Evolutionary conservation across 1,140 invertebrate species (phyloP).

Genomic region (Drosophila prosaltans): DNA sequence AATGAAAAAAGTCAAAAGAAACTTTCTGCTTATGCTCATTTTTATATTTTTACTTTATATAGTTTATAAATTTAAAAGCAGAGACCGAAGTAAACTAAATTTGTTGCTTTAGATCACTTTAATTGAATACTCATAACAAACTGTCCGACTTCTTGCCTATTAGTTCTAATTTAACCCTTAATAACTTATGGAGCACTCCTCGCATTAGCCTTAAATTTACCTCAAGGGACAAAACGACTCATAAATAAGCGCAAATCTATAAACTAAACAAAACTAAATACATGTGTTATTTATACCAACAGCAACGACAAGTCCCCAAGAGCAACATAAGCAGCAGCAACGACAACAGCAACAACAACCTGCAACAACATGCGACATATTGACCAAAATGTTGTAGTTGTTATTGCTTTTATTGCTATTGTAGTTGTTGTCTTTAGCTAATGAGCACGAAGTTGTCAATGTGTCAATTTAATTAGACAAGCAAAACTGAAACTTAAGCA

Average conservation of each 20-base stretch:
- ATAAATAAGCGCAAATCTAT: slow-evolving; percentile 81
- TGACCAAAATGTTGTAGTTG: slow-evolving; percentile 37
- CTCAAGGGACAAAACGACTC: slow-evolving; percentile 44
- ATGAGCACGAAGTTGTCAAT: slow-evolving; percentile 81
- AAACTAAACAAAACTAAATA: slow-evolving; percentile 78
- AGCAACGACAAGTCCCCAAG: slow-evolving; percentile 22
- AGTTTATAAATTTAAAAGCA: too few relatives aligned
- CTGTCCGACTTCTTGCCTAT: too few relatives aligned
- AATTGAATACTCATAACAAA: too few relatives aligned
- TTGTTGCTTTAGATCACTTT: too few relatives aligned
- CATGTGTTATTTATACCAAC: slow-evolving; percentile 53
- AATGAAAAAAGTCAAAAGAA: too few relatives aligned
- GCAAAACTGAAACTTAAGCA: slow-evolving; percentile 52
- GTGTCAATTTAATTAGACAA: slow-evolving; percentile 83
- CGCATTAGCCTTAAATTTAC: not conserved
- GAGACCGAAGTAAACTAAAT: too few relatives aligned
- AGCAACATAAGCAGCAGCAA: slow-evolving; percentile 2
- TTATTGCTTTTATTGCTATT: slow-evolving; percentile 4
- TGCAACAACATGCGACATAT: slow-evolving; percentile 16
- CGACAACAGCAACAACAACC: slow-evolving; percentile 22
- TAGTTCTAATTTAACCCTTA: too few relatives aligned
- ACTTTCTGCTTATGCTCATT: too few relatives aligned
- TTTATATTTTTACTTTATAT: too few relatives aligned
- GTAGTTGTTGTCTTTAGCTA: slow-evolving; percentile 58
- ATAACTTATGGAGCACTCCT: not conserved